Evolutionary conservation across 2,888 invertebrate genomes (phyloP).

Genomic region (Belgica antarctica): DNA sequence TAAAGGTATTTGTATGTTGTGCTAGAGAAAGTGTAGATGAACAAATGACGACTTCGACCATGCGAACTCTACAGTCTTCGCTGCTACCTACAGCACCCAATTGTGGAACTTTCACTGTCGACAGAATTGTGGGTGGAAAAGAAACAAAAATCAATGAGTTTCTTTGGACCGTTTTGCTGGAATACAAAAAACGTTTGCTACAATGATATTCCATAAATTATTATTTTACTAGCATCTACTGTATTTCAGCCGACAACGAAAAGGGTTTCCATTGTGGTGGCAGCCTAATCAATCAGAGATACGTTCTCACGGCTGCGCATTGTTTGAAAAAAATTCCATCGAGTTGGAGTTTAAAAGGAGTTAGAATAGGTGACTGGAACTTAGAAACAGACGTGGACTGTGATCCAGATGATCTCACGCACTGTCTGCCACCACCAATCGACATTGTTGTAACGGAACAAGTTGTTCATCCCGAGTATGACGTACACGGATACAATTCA

Average conservation of each 20-base stretch:
- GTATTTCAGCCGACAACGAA: not conserved
- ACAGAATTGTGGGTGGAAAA: conserved; percentile 64
- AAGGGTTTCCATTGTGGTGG: conserved; percentile 23
- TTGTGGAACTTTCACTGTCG: conserved; percentile 52
- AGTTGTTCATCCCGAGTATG: conserved; percentile 66
- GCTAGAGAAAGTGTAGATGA: not conserved
- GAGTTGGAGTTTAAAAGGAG: conserved; percentile 59
- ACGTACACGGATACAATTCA: conserved; percentile 60
- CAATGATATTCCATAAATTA: too few relatives aligned
- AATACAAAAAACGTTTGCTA: conserved; percentile 65
- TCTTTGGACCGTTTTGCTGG: conserved; percentile 68
- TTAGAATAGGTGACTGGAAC: conserved; percentile 57
- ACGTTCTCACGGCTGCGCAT: conserved; percentile 33
- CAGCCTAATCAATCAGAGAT: not conserved
- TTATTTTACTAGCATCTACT: too few relatives aligned
- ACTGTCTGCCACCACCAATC: conserved; percentile 62
- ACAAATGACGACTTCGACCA: not conserved
- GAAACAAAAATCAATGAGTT: conserved; percentile 63
- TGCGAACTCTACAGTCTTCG: too few relatives aligned
- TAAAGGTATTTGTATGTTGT: too few relatives aligned
- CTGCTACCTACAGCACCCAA: conserved; percentile 49
- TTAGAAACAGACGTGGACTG: conserved; percentile 63
- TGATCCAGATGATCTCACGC: conserved; percentile 50
- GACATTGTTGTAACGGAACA: conserved; percentile 63
- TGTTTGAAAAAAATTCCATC: conserved; percentile 54